These are phyloP conservation scores for Pterois miles DNA, from an alignment of 2,797 vertebrate species.

Conservation along the genomic window DNA sequence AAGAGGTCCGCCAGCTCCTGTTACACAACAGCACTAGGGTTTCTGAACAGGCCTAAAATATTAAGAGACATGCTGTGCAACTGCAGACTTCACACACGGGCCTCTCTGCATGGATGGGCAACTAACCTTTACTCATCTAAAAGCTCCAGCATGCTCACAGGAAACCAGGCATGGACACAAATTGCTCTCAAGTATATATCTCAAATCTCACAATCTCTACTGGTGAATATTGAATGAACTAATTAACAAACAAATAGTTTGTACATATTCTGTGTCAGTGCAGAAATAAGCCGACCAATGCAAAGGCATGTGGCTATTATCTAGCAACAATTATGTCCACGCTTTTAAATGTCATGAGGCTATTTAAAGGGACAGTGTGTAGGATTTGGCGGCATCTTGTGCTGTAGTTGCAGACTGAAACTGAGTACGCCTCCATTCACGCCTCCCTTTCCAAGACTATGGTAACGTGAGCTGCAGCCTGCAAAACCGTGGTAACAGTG, in stretches of 20 bases:
- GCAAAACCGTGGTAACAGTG: too few species aligned
- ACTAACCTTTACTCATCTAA: slow-evolving; percentile 71
- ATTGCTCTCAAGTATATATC: neutral
- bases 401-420: neutral
- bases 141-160: slow-evolving; percentile 53
- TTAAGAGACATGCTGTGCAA: slow-evolving; percentile 66
- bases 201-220: neutral
- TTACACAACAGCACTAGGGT: slow-evolving; percentile 78
- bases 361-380: neutral
- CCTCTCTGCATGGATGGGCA: slow-evolving; percentile 58
- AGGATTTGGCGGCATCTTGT: neutral
- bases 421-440: neutral
- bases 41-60: slow-evolving; percentile 76
- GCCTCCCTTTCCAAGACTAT: neutral
- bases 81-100: slow-evolving; percentile 59
- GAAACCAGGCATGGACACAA: slow-evolving; percentile 30
- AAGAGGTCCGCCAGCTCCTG: slow-evolving; percentile 46
- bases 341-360: neutral
- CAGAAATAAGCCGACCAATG: neutral
- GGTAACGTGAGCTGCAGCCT: too few species aligned
- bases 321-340: neutral
- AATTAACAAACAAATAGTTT: neutral
- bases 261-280: neutral
- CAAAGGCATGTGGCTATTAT: neutral
- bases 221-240: slow-evolving; percentile 4